A percentile compares a stretch with the other conserved stretches of the same genome.
Conservation (phyloP, 2,797 vertebrate genomes). For the Ctenochaetus hawaiiensis region DNA sequence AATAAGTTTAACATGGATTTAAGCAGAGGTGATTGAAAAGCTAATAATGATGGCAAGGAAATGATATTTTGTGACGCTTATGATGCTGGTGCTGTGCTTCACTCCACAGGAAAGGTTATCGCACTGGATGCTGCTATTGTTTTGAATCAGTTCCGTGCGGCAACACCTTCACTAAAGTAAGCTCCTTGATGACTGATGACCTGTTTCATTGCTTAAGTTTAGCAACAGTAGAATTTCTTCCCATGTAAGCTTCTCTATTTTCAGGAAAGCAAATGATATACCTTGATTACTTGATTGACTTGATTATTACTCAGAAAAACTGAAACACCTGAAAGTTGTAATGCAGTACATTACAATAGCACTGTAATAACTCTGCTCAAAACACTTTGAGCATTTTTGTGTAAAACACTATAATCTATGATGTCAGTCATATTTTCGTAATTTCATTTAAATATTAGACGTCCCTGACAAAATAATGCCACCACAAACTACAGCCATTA, state of each 20-base stretch:
- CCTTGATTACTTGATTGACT: too few species aligned
- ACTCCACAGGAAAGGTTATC: constrained; percentile 80
- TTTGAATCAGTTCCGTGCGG: constrained; percentile 86
- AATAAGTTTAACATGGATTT: background rate
- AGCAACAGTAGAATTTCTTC: background rate
- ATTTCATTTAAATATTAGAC: background rate
- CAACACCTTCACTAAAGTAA: constrained; percentile 77
- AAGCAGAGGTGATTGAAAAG: too few species aligned
- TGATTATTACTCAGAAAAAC: too few species aligned
- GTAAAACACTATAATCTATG: background rate
- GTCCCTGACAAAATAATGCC: background rate
- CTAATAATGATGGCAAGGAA: too few species aligned
- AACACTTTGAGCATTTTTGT: background rate
- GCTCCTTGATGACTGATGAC: constrained; percentile 1
- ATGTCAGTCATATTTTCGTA: background rate
- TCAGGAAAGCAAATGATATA: too few species aligned
- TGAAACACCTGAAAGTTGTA: too few species aligned
- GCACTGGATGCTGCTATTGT: constrained; percentile 87
- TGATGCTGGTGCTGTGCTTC: constrained; percentile 9
- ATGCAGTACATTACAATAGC: too few species aligned
- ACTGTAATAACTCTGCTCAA: too few species aligned
- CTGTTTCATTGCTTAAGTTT: background rate
- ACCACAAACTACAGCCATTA: background rate
- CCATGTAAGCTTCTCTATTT: too few species aligned
- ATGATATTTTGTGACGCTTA: constrained; percentile 2